phyloP scores from a whole-genome alignment of 2,888 invertebrate genomes.

The Dryococelus australis region DNA sequence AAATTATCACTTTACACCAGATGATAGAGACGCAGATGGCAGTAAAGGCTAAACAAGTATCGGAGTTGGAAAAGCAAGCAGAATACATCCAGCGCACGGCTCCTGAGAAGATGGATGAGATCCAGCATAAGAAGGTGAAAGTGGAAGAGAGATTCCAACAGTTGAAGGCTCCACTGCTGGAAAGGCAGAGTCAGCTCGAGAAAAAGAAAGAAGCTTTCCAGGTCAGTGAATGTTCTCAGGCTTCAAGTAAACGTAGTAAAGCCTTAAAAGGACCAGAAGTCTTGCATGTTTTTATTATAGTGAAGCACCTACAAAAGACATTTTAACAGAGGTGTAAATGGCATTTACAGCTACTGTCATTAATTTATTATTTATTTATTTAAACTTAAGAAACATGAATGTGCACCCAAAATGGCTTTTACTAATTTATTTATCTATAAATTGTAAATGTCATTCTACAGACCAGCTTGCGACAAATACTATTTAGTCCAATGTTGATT shows the following conservation, averaged over 20 bases:
- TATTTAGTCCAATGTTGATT: too few relatives aligned
- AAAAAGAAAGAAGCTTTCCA: slow-evolving; percentile 98
- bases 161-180: slow-evolving; percentile 90
- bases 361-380: too few relatives aligned
- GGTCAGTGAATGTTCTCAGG: slow-evolving; percentile 42
- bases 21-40: slow-evolving; percentile 99
- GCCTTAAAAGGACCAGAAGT: too few relatives aligned
- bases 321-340: neutral
- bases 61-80: slow-evolving; percentile 94
- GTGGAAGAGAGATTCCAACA: slow-evolving; percentile 95
- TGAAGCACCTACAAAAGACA: neutral
- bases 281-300: too few relatives aligned
- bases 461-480: too few relatives aligned
- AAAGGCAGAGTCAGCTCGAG: slow-evolving; percentile 87
- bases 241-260: too few relatives aligned
- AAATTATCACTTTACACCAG: slow-evolving; percentile 49
- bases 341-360: too few relatives aligned
- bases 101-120: slow-evolving; percentile 96
- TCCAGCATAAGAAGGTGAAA: slow-evolving; percentile 90
- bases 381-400: too few relatives aligned
- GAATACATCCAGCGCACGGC: slow-evolving; percentile 92
- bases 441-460: too few relatives aligned
- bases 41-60: slow-evolving; percentile 91
- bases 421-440: too few relatives aligned
- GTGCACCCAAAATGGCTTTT: too few relatives aligned